Evolutionary conservation across 2,113 vertebrate species (phyloP).

Genomic region (Pogona vitticeps): DNA sequence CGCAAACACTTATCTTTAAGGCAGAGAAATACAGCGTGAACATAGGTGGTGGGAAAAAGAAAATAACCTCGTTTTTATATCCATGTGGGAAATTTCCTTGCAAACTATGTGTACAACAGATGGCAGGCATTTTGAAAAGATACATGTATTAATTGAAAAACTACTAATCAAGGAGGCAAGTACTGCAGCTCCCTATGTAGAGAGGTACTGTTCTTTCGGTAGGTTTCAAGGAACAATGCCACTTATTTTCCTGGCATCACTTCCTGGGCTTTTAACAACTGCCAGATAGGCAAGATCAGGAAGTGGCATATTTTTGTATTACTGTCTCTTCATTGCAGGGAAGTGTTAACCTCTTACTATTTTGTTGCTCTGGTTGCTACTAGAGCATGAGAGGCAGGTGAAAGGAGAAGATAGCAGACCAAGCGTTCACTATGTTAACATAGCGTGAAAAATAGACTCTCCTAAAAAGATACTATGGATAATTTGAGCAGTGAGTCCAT

Average conservation of each 20-base stretch:
- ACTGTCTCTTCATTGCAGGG: neutral
- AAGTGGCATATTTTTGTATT: neutral
- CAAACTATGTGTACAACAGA: neutral
- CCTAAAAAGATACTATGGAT: neutral
- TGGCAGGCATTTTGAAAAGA: neutral
- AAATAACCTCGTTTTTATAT: neutral
- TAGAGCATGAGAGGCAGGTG: neutral
- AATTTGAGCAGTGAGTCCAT: neutral
- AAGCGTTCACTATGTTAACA: neutral
- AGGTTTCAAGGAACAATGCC: neutral
- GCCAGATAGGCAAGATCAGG: neutral
- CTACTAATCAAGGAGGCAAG: neutral
- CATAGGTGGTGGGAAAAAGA: neutral
- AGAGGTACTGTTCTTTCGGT: neutral
- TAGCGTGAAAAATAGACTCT: neutral
- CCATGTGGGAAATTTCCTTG: neutral
- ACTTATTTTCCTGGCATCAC: neutral
- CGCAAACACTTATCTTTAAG: neutral
- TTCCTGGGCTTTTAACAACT: neutral
- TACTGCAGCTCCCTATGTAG: too few relatives aligned
- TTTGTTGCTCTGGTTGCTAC: neutral
- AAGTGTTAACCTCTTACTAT: neutral
- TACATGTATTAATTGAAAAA: neutral
- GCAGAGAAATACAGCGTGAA: neutral
- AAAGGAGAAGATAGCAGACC: neutral